Evolutionary conservation across 2,888 invertebrate genomes (phyloP).

Genomic region (Frankliniella intonsa): DNA sequence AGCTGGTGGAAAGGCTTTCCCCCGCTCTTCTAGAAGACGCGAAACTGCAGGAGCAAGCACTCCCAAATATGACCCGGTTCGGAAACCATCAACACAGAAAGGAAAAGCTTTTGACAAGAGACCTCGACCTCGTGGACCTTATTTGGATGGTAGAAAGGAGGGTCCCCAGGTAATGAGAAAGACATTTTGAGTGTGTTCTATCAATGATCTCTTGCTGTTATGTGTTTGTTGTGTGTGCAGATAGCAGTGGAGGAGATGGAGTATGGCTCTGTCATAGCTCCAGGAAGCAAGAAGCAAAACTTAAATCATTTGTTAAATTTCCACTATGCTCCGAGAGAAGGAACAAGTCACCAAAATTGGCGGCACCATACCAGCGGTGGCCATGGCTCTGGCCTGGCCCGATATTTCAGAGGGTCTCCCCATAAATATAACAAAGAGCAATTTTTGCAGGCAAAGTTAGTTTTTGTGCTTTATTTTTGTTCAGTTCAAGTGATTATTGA

Average conservation of each 20-base stretch:
- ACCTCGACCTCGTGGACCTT: slow-evolving; percentile 63
- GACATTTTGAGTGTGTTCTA: not conserved
- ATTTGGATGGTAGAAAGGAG: slow-evolving; percentile 60
- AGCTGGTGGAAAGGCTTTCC: slow-evolving; percentile 57
- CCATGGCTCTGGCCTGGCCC: slow-evolving; percentile 39
- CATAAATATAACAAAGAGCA: slow-evolving; percentile 88
- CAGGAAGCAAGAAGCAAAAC: slow-evolving; percentile 86
- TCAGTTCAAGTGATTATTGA: not conserved
- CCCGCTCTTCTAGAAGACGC: slow-evolving; percentile 60
- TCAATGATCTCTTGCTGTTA: not conserved
- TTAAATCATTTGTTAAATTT: slow-evolving; percentile 92
- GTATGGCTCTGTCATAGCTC: slow-evolving; percentile 75
- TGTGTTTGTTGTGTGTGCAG: slow-evolving; percentile 39
- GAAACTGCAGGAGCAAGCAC: slow-evolving; percentile 54
- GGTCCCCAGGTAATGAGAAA: slow-evolving; percentile 54
- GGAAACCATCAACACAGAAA: slow-evolving; percentile 65
- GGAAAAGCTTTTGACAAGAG: slow-evolving; percentile 64
- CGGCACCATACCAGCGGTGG: slow-evolving; percentile 35
- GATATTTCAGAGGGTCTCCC: slow-evolving; percentile 49
- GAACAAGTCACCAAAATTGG: slow-evolving; percentile 33
- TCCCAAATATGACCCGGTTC: slow-evolving; percentile 59
- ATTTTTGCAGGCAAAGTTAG: slow-evolving; percentile 90
- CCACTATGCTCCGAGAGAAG: slow-evolving; percentile 66
- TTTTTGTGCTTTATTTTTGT: slow-evolving; percentile 34
- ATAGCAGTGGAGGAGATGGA: slow-evolving; percentile 57